Conservation (phyloP, 2,888 invertebrate genomes). For the Lochmaea capreae region DNA sequence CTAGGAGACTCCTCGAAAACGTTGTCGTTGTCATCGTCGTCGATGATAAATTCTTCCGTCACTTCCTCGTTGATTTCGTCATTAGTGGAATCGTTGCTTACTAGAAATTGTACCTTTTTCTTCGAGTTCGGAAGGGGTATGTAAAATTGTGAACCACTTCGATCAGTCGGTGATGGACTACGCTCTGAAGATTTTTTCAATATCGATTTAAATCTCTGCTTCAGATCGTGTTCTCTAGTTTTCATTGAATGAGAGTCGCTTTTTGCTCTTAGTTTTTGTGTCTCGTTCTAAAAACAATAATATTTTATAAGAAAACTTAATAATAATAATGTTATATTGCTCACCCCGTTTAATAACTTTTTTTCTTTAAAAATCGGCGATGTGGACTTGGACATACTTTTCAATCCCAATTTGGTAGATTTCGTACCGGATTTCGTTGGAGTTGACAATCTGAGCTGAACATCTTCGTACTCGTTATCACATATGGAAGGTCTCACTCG, state of each 20-base stretch:
- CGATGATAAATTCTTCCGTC: conserved; percentile 26
- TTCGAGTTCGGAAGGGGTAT: conserved; percentile 70
- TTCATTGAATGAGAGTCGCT: conserved; percentile 41
- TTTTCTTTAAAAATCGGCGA: conserved; percentile 34
- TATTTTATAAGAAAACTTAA: neutral
- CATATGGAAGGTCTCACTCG: conserved; percentile 59
- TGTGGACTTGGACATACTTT: conserved; percentile 22
- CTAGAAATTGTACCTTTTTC: conserved; percentile 80
- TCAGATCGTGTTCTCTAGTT: conserved; percentile 54
- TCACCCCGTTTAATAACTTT: conserved; percentile 14
- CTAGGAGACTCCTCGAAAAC: conserved; percentile 41
- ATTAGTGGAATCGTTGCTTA: conserved; percentile 69
- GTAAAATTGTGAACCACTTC: conserved; percentile 72
- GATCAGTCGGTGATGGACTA: conserved; percentile 58
- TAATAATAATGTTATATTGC: neutral
- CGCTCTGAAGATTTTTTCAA: conserved; percentile 67
- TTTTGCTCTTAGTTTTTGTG: conserved; percentile 36
- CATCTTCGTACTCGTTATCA: conserved; percentile 59
- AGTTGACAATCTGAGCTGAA: conserved; percentile 48
- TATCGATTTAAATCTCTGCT: conserved; percentile 67
- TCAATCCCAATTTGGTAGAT: conserved; percentile 21
- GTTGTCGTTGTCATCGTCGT: conserved; percentile 42
- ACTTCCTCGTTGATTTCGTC: conserved; percentile 21
- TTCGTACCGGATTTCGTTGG: conserved; percentile 61
- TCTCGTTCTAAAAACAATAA: conserved; percentile 17